phyloP scores from a whole-genome alignment of 2,113 vertebrate genomes.

The Ranitomeya variabilis region DNA sequence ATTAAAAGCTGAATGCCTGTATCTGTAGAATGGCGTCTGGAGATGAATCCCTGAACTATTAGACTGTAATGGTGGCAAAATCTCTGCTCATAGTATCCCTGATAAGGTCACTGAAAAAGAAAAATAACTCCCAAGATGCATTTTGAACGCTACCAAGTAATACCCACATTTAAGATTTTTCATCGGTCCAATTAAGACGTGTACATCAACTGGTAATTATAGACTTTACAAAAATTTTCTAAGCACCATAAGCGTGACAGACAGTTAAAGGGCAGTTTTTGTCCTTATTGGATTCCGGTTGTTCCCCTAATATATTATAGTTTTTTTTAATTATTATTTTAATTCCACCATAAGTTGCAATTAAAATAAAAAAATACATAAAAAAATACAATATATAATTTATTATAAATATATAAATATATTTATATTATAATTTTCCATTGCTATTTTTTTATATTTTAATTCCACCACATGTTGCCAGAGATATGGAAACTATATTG shows the following conservation, averaged over 20 bases:
- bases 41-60: constrained; percentile 63
- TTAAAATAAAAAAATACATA: too few relatives aligned
- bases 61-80: constrained; percentile 48
- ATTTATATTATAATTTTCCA: too few relatives aligned
- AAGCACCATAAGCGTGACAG: not conserved
- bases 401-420: too few relatives aligned
- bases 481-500: too few relatives aligned
- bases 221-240: not conserved
- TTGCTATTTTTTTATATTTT: too few relatives aligned
- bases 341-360: too few relatives aligned
- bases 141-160: not conserved
- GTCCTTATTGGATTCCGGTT: too few relatives aligned
- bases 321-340: too few relatives aligned
- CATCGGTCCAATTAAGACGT: constrained; percentile 25
- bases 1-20: constrained; percentile 57
- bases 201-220: not conserved
- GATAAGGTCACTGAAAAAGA: constrained; percentile 60
- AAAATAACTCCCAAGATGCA: constrained; percentile 1
- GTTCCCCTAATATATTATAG: too few relatives aligned
- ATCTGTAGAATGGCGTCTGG: constrained; percentile 58
- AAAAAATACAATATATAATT: too few relatives aligned
- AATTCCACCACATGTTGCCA: too few relatives aligned
- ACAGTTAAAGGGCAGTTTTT: not conserved
- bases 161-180: not conserved
- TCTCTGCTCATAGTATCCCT: constrained; percentile 71